phyloP scores from a whole-genome alignment of 2,113 vertebrate species.

The Hydropotes inermis region DNA sequence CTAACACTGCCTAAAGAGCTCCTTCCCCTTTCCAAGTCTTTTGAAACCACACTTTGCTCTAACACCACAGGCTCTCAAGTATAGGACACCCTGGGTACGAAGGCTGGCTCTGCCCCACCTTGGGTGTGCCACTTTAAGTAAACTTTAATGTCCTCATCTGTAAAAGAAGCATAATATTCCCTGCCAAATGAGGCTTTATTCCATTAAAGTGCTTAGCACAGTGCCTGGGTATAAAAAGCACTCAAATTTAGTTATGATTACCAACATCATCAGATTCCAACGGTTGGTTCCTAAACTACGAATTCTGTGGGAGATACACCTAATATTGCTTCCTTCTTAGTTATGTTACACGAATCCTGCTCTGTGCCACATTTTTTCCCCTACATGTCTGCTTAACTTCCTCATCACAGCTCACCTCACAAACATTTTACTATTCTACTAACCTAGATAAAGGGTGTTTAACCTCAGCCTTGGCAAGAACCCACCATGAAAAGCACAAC shows the following conservation, averaged over 20 bases:
- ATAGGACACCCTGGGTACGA: not conserved
- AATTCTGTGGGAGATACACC: not conserved
- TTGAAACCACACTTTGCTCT: not conserved
- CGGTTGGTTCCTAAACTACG: not conserved
- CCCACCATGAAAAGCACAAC: not conserved
- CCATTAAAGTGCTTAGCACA: not conserved
- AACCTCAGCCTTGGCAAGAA: not conserved
- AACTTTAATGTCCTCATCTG: not conserved
- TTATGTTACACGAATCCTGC: not conserved
- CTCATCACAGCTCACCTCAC: conserved; percentile 18
- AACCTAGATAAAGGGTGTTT: not conserved
- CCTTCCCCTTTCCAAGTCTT: not conserved
- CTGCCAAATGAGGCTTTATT: not conserved
- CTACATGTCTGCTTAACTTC: not conserved
- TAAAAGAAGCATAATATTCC: not conserved
- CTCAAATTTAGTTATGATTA: not conserved
- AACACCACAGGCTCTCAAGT: not conserved
- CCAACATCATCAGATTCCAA: not conserved
- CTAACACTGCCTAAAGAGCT: not conserved
- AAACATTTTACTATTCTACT: not conserved
- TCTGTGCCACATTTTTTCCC: not conserved
- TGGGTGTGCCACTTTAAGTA: not conserved
- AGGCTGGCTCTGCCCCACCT: not conserved
- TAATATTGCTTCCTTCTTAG: not conserved
- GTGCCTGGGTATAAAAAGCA: not conserved